A percentile compares a stretch with the other conserved stretches of the same genome.
These are phyloP conservation scores for Aphyosemion australe DNA, from an alignment of 2,113 vertebrate species.

Conservation along the genomic window DNA sequence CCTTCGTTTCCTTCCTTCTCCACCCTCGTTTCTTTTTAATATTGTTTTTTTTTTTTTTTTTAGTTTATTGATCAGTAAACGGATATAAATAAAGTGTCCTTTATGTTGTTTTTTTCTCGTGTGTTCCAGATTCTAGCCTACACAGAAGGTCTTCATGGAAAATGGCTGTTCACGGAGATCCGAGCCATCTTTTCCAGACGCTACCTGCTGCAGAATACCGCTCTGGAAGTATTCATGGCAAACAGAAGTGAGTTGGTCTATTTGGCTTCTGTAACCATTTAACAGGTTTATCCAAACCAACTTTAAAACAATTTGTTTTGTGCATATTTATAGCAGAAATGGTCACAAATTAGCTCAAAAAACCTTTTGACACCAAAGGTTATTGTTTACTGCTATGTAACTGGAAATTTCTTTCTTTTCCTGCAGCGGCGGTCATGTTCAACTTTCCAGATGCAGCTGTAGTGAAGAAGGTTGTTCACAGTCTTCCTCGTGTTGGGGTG, in stretches of 20 bases:
- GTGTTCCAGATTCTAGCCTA: constrained; percentile 87
- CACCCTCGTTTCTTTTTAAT: not conserved
- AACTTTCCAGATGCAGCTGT: constrained; percentile 93
- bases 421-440: constrained; percentile 93
- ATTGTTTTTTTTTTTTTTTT: not conserved
- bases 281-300: too few species aligned
- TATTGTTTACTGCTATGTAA: not conserved
- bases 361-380: not conserved
- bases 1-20: constrained; percentile 2
- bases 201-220: constrained; percentile 95
- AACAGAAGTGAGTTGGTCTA: constrained; percentile 87
- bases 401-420: constrained; percentile 8
- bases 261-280: not conserved
- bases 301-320: too few species aligned
- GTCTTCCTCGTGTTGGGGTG: constrained; percentile 93
- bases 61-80: too few species aligned
- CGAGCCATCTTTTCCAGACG: constrained; percentile 92
- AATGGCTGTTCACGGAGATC: constrained; percentile 98
- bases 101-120: not conserved
- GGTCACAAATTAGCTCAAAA: not conserved
- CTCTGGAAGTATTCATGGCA: constrained; percentile 97
- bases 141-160: constrained; percentile 96
- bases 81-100: too few species aligned
- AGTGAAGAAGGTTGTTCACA: constrained; percentile 96
- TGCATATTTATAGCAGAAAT: too few species aligned